Conservation (phyloP, 2,113 vertebrate species). For the Garra rufa region DNA sequence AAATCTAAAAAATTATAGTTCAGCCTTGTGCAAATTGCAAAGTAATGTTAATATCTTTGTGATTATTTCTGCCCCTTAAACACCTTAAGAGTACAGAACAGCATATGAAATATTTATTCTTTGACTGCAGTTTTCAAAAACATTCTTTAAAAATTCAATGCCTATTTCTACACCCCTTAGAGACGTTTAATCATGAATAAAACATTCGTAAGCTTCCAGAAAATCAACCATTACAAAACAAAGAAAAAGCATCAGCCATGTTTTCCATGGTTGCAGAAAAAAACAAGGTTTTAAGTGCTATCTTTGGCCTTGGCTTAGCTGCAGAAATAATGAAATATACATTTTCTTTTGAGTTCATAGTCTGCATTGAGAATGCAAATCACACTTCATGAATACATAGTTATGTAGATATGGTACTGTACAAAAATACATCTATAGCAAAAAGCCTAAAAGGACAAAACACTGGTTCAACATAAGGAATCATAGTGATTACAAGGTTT, state of each 20-base stretch:
- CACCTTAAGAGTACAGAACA: not conserved
- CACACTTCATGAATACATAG: not conserved
- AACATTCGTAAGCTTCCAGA: not conserved
- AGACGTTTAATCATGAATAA: not conserved
- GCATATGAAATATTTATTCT: not conserved
- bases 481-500: not conserved
- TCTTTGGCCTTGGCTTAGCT: slow-evolving; percentile 7
- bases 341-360: not conserved
- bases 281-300: not conserved
- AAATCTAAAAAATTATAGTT: not conserved
- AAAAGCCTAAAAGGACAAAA: not conserved
- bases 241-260: not conserved
- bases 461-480: not conserved
- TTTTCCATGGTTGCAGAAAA: not conserved
- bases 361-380: not conserved
- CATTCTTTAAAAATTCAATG: not conserved
- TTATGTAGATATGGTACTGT: not conserved
- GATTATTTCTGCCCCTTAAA: not conserved
- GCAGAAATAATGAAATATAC: not conserved
- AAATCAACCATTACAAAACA: not conserved
- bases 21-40: not conserved
- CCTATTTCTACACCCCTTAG: not conserved
- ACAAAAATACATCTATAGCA: slow-evolving; percentile 39
- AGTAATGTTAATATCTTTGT: not conserved
- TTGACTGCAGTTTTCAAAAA: not conserved